Evolutionary conservation across 2,113 vertebrate species (phyloP).

Genomic region (Xenopus laevis): DNA sequence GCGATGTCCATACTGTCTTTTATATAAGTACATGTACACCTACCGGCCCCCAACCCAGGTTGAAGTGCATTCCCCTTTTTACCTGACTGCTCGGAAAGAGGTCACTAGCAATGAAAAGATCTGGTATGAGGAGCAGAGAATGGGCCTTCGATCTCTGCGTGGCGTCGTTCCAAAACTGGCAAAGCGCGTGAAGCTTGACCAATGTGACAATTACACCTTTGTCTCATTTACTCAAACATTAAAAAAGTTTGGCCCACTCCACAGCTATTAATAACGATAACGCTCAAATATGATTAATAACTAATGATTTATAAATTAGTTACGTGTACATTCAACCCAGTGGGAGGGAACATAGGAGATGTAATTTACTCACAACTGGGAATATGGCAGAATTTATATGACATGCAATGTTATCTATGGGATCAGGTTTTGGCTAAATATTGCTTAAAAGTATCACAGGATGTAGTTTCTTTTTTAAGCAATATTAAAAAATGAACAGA

Average conservation of each 20-base stretch:
- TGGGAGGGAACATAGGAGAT: background rate
- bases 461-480: too few species aligned
- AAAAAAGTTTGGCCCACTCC: conserved; percentile 47
- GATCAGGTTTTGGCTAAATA: background rate
- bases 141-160: conserved; percentile 51
- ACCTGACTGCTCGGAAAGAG: conserved; percentile 49
- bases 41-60: conserved; percentile 44
- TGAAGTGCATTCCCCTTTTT: conserved; percentile 52
- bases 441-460: too few species aligned
- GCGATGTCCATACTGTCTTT: conserved; percentile 51
- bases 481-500: too few species aligned
- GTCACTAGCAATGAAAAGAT: conserved; percentile 22
- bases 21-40: conserved; percentile 51
- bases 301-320: too few species aligned
- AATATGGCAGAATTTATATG: background rate
- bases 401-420: background rate
- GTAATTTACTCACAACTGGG: too few species aligned
- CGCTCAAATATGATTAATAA: background rate
- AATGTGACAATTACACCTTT: conserved; percentile 58
- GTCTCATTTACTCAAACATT: conserved; percentile 59
- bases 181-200: conserved; percentile 56
- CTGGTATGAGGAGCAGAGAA: conserved; percentile 56
- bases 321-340: conserved; percentile 12
- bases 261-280: conserved; percentile 48
- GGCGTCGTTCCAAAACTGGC: conserved; percentile 51